Base-by-base conservation (phyloP, 2,113 vertebrate species). In the Cichladusa arquata region DNA sequence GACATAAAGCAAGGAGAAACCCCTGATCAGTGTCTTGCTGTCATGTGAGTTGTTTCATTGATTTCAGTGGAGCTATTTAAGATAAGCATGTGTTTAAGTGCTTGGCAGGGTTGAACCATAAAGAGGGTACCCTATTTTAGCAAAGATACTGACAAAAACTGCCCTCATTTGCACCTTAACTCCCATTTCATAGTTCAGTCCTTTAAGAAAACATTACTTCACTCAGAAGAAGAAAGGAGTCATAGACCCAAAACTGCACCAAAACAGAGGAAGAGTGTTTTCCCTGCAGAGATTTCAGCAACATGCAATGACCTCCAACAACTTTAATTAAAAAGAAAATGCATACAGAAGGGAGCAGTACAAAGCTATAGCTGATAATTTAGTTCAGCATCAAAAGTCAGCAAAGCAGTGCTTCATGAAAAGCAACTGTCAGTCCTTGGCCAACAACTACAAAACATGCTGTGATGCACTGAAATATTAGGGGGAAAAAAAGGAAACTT, bases 341-440 rank as follows among this genome's bases (percentile, higher is more conserved):
- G 50, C 58, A 66, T 22, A 50, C 29, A 82, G 87, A 48, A 77
- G 58, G 44, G 54, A 93, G n/a, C 29, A 70, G 76, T 29, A 54
- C 45, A 90, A 94, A 94, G 79, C 9, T 36, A 11, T 26, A 81
- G 51, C 65, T 64, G 79, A 38, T 91, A 58, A 94, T 65, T 91
- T 70, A 77, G 78, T 54, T 91, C 79, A 83, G 45, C 87, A 86
- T 93, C 85, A 90, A 34, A 95, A 91, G 62, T 90, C 78, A 87
- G 86, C 36, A 69, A 84, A 93, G 79, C 53, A 45, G 18, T 45
- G 20, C 53, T 86, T 83, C 56, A 26, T 64, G 69, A 91, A 90
- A 88, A 92, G 47, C 69, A 60, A 53, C 71, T 67, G 71, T 77
- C 76, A 64, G 66, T 82, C 71, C 72, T 78, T 88, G 56, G 58